Conservation (phyloP, 2,888 invertebrate species). For the Antheraea assamensis region DNA sequence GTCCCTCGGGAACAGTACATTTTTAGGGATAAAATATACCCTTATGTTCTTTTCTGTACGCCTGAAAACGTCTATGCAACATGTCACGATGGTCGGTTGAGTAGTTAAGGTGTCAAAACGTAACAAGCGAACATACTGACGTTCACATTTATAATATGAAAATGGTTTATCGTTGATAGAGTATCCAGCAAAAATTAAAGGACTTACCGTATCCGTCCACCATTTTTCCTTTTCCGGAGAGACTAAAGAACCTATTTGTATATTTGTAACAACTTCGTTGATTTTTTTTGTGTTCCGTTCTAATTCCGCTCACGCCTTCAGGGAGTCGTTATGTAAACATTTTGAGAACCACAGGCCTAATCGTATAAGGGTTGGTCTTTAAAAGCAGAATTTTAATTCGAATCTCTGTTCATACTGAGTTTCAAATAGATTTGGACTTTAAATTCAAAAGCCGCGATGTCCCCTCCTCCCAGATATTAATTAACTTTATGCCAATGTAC, state of each 20-base stretch:
- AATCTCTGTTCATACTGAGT: constrained; percentile 61
- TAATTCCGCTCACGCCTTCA: constrained; percentile 13
- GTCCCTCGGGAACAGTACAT: too few relatives aligned
- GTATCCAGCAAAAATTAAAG: not conserved
- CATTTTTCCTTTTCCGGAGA: not conserved
- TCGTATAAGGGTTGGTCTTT: constrained; percentile 56
- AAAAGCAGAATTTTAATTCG: constrained; percentile 68
- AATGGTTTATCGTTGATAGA: not conserved
- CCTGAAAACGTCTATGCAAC: too few relatives aligned
- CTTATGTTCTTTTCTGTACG: too few relatives aligned
- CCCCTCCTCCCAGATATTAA: constrained; percentile 60
- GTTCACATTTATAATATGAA: too few relatives aligned
- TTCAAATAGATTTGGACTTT: constrained; percentile 53
- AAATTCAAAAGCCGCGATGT: constrained; percentile 59
- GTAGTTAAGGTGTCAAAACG: too few relatives aligned
- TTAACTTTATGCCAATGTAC: constrained; percentile 67
- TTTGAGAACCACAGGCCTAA: constrained; percentile 38
- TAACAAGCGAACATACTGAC: too few relatives aligned
- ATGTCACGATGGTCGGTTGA: too few relatives aligned
- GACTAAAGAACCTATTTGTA: constrained; percentile 3
- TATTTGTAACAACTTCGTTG: constrained; percentile 11
- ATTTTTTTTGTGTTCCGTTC: constrained; percentile 6
- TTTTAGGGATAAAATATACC: too few relatives aligned
- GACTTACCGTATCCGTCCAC: not conserved
- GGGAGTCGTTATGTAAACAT: constrained; percentile 16